A percentile compares a stretch with the other conserved stretches of the same genome.
Evolutionary conservation across 2,113 vertebrate species (phyloP).

Genomic region (Cheilinus undulatus): DNA sequence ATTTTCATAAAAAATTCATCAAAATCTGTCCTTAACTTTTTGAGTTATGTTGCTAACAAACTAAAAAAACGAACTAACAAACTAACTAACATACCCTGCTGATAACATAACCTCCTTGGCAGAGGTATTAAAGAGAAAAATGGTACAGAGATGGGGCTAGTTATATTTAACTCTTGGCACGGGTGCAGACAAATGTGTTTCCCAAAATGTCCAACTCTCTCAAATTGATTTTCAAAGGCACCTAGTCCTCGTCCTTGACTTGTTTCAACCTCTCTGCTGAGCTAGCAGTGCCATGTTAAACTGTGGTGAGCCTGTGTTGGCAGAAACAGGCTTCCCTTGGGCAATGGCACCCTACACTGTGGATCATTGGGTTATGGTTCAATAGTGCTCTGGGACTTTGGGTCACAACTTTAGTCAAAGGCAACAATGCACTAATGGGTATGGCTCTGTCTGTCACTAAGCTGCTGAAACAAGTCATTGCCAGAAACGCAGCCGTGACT

Average conservation of each 20-base stretch:
- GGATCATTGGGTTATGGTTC: conserved; percentile 70
- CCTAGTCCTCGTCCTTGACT: conserved; percentile 53
- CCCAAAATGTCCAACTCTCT: not conserved
- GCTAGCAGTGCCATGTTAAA: conserved; percentile 45
- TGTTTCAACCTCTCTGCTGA: conserved; percentile 47
- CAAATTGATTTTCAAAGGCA: conserved; percentile 16
- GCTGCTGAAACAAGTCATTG: conserved; percentile 66
- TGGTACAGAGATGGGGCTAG: too few species aligned
- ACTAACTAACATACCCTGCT: too few species aligned
- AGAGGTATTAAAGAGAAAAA: too few species aligned
- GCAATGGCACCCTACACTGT: conserved; percentile 49
- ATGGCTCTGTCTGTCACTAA: conserved; percentile 49
- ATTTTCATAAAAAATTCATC: too few species aligned
- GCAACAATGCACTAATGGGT: conserved; percentile 64
- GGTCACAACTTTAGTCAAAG: conserved; percentile 68
- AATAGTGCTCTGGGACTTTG: conserved; percentile 62
- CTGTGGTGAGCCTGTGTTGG: conserved; percentile 35
- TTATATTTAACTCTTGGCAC: not conserved
- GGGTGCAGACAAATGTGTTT: not conserved
- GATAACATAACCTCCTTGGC: too few species aligned
- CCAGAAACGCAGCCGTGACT: conserved; percentile 67
- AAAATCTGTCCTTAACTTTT: too few species aligned
- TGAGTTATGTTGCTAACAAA: too few species aligned
- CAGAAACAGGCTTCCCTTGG: conserved; percentile 33
- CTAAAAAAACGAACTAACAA: too few species aligned